These are phyloP conservation scores for Megathymus violae DNA, from an alignment of 1,140 invertebrate genomes.

Conservation along the genomic window DNA sequence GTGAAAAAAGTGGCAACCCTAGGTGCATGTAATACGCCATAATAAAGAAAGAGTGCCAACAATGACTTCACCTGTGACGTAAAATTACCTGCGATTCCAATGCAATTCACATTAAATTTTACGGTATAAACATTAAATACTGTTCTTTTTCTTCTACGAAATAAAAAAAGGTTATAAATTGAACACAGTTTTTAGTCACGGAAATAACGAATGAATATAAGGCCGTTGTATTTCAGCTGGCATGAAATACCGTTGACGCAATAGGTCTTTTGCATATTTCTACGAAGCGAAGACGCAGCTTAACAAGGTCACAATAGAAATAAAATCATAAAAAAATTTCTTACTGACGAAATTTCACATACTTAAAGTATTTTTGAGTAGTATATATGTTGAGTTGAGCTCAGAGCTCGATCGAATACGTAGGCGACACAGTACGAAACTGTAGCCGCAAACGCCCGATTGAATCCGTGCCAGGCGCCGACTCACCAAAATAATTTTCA, in stretches of 20 bases:
- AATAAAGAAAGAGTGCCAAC: neutral
- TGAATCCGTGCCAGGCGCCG: slow-evolving; percentile 70
- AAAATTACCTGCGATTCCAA: neutral
- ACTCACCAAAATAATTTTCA: slow-evolving; percentile 74
- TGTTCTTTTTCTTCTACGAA: neutral
- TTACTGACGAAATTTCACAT: slow-evolving; percentile 52
- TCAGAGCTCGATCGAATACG: slow-evolving; percentile 52
- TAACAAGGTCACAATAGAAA: slow-evolving; percentile 28
- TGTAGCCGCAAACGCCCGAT: slow-evolving; percentile 51
- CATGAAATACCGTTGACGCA: slow-evolving; percentile 17
- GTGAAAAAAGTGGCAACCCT: too few relatives aligned
- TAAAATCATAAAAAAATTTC: slow-evolving; percentile 40
- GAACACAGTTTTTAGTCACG: neutral
- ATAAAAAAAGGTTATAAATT: neutral
- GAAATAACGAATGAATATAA: slow-evolving; percentile 1
- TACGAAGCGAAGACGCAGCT: slow-evolving; percentile 14
- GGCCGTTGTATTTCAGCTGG: slow-evolving; percentile 17
- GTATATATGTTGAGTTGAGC: slow-evolving; percentile 55
- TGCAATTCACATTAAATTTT: neutral
- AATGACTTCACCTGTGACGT: neutral
- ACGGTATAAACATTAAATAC: neutral
- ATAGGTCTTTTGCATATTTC: slow-evolving; percentile 24
- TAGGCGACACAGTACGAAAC: slow-evolving; percentile 50
- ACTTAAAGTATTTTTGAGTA: slow-evolving; percentile 57
- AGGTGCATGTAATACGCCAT: too few relatives aligned